Conservation (phyloP, 35 echinoderm and acorn worm species). For the Lytechinus variegatus region DNA sequence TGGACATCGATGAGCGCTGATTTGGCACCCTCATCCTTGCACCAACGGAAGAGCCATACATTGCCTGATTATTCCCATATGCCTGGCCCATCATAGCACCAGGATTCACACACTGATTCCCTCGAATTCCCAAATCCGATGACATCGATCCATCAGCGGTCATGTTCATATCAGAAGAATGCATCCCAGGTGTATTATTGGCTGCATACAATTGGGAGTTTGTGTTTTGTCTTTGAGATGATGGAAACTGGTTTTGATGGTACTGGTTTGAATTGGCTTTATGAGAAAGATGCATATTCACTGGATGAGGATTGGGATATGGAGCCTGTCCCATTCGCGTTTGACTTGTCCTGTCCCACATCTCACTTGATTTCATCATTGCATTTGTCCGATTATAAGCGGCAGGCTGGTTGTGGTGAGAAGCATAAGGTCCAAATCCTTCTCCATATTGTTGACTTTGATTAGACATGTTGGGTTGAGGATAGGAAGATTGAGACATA, state of each 20-base stretch:
- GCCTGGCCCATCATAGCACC: slow-evolving; percentile 44
- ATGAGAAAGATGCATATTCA: slow-evolving; percentile 2
- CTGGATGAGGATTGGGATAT: slow-evolving; percentile 15
- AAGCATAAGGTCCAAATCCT: background rate
- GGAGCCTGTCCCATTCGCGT: slow-evolving; percentile 10
- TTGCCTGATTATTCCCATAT: slow-evolving; percentile 46
- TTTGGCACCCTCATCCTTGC: slow-evolving; percentile 37
- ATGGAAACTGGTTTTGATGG: background rate
- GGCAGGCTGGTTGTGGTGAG: slow-evolving; percentile 7
- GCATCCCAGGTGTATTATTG: background rate
- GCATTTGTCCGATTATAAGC: background rate
- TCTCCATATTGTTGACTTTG: slow-evolving; percentile 29
- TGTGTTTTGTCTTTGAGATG: background rate
- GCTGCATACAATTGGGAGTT: slow-evolving; percentile 1
- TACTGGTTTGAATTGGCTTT: slow-evolving; percentile 14
- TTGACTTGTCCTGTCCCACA: slow-evolving; percentile 26
- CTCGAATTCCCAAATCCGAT: background rate
- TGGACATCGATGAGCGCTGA: background rate
- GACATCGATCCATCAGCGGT: background rate
- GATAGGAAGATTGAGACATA: slow-evolving; percentile 25
- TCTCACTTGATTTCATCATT: slow-evolving; percentile 28
- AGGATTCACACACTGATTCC: slow-evolving; percentile 51
- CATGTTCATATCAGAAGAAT: slow-evolving; percentile 40
- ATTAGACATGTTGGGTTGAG: slow-evolving; percentile 6
- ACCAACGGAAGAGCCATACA: slow-evolving; percentile 30